A percentile compares a stretch with the other conserved stretches of the same genome.
Conservation (phyloP, 1,140 invertebrate genomes). For the Rhizoglyphus robini region DNA sequence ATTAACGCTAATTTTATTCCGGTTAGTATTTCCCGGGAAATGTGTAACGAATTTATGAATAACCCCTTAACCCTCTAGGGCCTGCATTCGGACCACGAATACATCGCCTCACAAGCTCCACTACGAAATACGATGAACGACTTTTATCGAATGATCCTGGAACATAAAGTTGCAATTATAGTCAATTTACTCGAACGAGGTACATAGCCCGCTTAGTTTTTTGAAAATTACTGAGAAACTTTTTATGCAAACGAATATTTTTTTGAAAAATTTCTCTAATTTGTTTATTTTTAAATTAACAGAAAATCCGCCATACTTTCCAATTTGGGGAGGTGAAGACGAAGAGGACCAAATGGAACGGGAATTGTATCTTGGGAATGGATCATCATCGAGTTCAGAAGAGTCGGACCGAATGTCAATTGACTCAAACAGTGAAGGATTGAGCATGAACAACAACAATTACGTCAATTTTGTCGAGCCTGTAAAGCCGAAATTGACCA, state of each 20-base stretch:
- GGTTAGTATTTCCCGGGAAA: too few relatives aligned
- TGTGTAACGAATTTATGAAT: too few relatives aligned
- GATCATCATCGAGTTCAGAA: too few relatives aligned
- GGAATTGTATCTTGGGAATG: background rate
- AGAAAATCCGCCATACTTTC: background rate
- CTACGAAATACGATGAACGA: conserved; percentile 78
- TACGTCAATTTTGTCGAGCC: too few relatives aligned
- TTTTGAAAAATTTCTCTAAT: background rate
- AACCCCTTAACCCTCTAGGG: too few relatives aligned
- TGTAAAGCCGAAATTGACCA: conserved; percentile 4
- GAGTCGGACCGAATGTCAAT: background rate
- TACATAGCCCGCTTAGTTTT: background rate
- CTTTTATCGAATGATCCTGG: conserved; percentile 95
- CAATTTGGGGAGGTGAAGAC: background rate
- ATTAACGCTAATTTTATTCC: conserved; percentile 92
- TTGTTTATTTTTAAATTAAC: too few relatives aligned
- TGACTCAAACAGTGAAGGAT: background rate
- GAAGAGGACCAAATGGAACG: background rate
- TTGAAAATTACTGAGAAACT: too few relatives aligned
- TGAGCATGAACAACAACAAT: background rate
- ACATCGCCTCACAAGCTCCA: conserved; percentile 49
- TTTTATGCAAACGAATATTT: too few relatives aligned
- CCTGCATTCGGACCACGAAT: conserved; percentile 22
- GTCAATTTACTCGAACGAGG: conserved; percentile 41
- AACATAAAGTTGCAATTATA: conserved; percentile 70